Conservation (phyloP, 2,113 vertebrate genomes). For the Pterocles orientalis region DNA sequence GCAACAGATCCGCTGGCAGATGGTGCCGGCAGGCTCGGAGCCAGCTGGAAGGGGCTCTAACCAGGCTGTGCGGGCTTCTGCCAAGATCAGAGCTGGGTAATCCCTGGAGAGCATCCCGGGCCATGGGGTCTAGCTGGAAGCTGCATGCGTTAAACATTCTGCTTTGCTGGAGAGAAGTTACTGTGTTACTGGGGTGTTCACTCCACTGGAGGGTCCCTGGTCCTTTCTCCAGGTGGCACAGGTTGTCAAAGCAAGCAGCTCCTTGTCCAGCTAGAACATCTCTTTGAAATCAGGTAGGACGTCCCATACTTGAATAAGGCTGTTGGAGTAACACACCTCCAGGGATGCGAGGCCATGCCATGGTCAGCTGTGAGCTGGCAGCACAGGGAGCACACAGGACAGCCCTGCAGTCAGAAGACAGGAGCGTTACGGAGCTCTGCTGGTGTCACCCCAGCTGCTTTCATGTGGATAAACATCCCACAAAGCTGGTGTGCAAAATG, state of each 20-base stretch:
- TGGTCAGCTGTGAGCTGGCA: not conserved
- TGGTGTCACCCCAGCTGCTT: not conserved
- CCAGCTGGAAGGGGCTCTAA: not conserved
- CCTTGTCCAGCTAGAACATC: not conserved
- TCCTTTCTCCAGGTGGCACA: not conserved
- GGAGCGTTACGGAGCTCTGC: not conserved
- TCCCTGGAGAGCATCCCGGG: not conserved
- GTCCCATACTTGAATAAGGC: not conserved
- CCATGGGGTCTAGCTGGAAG: not conserved
- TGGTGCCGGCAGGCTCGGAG: not conserved
- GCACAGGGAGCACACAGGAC: not conserved
- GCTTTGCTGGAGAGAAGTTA: not conserved
- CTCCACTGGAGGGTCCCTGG: not conserved
- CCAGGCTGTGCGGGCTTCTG: not conserved
- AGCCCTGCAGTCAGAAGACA: not conserved
- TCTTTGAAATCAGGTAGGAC: not conserved
- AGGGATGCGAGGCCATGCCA: not conserved
- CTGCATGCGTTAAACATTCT: fast-evolving
- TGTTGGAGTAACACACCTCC: not conserved
- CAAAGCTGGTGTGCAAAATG: not conserved
- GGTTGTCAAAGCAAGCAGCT: not conserved
- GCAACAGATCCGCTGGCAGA: not conserved
- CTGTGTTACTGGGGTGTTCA: not conserved
- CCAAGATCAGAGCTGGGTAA: not conserved
- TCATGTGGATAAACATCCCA: not conserved